Percentiles rank a stretch among this genome's conserved stretches.
These are phyloP conservation scores for Hiodon tergisus DNA, from an alignment of 2,113 vertebrate species.

Conservation along the genomic window DNA sequence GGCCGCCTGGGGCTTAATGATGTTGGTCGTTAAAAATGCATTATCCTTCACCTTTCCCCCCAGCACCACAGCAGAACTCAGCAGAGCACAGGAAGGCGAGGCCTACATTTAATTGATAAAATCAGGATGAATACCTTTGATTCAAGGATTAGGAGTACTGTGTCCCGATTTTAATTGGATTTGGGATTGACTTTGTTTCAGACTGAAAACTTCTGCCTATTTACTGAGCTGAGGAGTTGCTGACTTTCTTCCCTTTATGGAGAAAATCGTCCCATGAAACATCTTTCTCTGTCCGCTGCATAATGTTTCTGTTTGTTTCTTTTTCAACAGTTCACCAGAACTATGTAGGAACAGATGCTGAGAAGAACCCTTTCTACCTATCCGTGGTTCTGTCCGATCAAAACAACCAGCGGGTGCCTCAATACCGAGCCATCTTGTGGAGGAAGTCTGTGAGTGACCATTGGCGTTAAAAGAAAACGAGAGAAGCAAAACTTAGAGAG, in stretches of 20 bases:
- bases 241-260: slow-evolving; percentile 20
- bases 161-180: slow-evolving; percentile 48
- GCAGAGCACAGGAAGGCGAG: neutral
- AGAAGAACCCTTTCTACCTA: slow-evolving; percentile 94
- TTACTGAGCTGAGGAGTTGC: slow-evolving; percentile 31
- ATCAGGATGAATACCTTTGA: slow-evolving; percentile 21
- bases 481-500: neutral
- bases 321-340: slow-evolving; percentile 85
- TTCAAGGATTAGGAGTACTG: slow-evolving; percentile 14
- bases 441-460: slow-evolving; percentile 80
- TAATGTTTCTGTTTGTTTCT: slow-evolving; percentile 16
- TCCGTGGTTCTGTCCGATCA: slow-evolving; percentile 95
- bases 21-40: slow-evolving; percentile 29
- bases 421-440: slow-evolving; percentile 95
- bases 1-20: slow-evolving; percentile 18
- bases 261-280: no score
- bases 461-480: neutral
- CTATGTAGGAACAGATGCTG: slow-evolving; percentile 87
- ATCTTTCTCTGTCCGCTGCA: neutral
- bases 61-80: neutral
- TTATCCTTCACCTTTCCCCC: slow-evolving; percentile 4
- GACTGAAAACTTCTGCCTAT: slow-evolving; percentile 38
- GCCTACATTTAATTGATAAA: slow-evolving; percentile 25
- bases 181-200: slow-evolving; percentile 41
- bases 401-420: slow-evolving; percentile 92